Percentiles rank a stretch among this genome's conserved stretches.
Evolutionary conservation across 1,140 invertebrate species (phyloP).

Genomic region (Rhopalosiphum maidis): DNA sequence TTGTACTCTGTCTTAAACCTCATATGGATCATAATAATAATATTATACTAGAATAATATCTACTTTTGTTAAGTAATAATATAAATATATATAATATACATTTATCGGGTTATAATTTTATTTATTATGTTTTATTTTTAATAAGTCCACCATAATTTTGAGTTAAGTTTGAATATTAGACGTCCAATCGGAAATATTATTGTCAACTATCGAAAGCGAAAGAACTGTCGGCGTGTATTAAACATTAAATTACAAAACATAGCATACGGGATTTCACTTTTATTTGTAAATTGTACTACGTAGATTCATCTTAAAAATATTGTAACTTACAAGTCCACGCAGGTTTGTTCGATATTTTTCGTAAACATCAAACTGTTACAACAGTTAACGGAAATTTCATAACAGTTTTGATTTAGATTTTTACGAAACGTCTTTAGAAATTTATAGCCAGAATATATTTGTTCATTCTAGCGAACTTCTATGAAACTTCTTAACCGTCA

Average conservation of each 20-base stretch:
- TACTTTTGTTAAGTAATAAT: too few species aligned
- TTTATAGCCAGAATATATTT: not conserved
- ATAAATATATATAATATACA: not conserved
- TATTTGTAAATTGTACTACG: not conserved
- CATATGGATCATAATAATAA: not conserved
- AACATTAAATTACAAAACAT: not conserved
- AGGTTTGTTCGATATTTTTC: not conserved
- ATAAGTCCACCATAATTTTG: too few species aligned
- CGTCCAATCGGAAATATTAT: too few species aligned
- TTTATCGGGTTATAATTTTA: not conserved
- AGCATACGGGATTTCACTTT: not conserved
- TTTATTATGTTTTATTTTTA: not conserved
- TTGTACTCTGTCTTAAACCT: not conserved
- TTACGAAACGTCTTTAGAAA: not conserved
- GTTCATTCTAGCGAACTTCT: not conserved
- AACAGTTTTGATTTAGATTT: slow-evolving; percentile 1
- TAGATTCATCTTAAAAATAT: not conserved
- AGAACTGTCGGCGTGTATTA: not conserved
- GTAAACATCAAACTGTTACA: not conserved
- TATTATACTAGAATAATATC: too few species aligned
- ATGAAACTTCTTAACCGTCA: not conserved
- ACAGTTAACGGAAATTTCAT: not conserved
- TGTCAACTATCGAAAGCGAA: not conserved
- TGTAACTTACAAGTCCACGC: not conserved
- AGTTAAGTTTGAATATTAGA: too few species aligned